Evolutionary conservation across 2,797 vertebrate species (phyloP), one percentile per base, ranked within the genome.

Genomic region (Euthynnus affinis): DNA sequence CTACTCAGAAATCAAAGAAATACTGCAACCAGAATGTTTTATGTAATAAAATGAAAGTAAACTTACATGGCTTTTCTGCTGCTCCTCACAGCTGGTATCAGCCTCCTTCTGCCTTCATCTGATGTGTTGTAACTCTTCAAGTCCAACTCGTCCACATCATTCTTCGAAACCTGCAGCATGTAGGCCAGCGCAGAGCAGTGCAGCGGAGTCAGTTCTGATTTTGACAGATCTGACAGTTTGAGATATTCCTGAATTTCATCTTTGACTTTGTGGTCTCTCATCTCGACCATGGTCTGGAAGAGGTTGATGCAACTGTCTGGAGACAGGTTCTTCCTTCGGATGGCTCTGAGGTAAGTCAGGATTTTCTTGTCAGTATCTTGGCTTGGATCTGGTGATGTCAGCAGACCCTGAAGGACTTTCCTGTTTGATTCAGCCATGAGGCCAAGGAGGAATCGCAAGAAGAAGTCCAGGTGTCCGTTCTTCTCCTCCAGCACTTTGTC

Each of bases 201-300:
- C 13, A 87, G 46, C 0, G 85, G 80, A 48, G 27, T 76, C 56
- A 91, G 42, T 9, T 76, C 71, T 1, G 52, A 59, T 42, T 67
- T 20, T 0, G 51, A 32, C 22, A 8, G 58, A n/a, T 82, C 60
- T 3, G 37, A 1, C 0, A 1, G 12, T 3, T 0, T 74, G 1
- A 90, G 74, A 71, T 87, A 90, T 32, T 88, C 78, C 9, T 60
- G 13, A 8, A 92, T 84, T 44, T 87, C 82, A 4, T 83, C 82
- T 78, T 84, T 92, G 65, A 89, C 48, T 78, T 83, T 89, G 37
- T 83, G 3, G 48, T 91, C 88, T 85, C 87, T 86, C 90, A 93
- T 93, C 65, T 91, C 86, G 0, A 89, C 82, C 90, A 93, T 85
- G 25, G 23, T 20, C 69, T 82, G 85, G 64, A 91, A 87, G 7